A percentile compares a stretch with the other conserved stretches of the same genome.
Conservation (phyloP, 1,140 invertebrate genomes). For the Macrocentrus cingulum region DNA sequence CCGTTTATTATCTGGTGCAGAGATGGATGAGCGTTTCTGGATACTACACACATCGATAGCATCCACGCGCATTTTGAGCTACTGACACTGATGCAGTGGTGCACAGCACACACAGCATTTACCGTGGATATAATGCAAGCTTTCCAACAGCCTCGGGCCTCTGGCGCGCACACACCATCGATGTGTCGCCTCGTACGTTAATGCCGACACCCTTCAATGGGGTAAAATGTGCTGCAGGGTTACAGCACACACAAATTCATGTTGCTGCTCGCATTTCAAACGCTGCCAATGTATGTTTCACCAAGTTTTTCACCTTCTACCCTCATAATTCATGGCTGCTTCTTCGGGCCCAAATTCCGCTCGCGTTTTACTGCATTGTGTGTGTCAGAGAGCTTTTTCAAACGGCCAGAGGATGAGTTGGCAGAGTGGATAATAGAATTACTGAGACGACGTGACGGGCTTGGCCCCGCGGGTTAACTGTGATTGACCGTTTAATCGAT, state of each 20-base stretch:
- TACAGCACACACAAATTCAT: not conserved
- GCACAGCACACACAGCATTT: constrained; percentile 1
- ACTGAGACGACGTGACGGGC: constrained; percentile 31
- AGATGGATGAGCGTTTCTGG: constrained; percentile 9
- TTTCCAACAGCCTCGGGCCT: constrained; percentile 10
- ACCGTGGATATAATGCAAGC: constrained; percentile 17
- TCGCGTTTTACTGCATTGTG: no score
- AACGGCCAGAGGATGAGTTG: constrained; percentile 3
- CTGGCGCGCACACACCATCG: constrained; percentile 14
- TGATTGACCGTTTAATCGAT: constrained; percentile 45
- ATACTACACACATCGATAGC: constrained; percentile 1
- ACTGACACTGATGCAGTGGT: constrained; percentile 4
- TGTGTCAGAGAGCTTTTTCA: not conserved
- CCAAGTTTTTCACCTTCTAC: no score
- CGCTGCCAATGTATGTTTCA: no score
- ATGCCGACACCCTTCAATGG: constrained; percentile 10
- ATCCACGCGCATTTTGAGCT: not conserved
- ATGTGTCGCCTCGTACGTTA: constrained; percentile 8
- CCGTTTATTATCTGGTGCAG: constrained; percentile 5
- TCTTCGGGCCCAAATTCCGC: no score
- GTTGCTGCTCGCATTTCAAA: no score
- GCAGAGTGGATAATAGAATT: constrained; percentile 32
- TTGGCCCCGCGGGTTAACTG: constrained; percentile 32
- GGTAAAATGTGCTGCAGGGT: not conserved
- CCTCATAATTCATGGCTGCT: no score